phyloP scores from a whole-genome alignment of 2,888 invertebrate species.

The Drosophila acutilabella region DNA sequence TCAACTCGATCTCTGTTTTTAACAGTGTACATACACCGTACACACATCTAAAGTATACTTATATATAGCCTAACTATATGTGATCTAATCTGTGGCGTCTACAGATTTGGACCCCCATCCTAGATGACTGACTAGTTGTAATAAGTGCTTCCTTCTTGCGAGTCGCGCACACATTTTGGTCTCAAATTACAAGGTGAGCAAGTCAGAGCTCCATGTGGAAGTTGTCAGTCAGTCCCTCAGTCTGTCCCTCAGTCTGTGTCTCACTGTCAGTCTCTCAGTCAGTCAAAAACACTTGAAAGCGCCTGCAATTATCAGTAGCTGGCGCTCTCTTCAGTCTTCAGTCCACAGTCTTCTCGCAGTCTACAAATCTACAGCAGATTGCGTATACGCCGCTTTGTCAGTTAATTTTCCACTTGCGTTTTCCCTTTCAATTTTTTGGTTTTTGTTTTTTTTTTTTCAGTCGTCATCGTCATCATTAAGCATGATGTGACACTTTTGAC shows the following conservation, averaged over 20 bases:
- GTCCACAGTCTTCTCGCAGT: constrained; percentile 1
- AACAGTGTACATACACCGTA: constrained; percentile 7
- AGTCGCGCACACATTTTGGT: constrained; percentile 59
- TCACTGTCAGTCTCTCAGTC: constrained; percentile 22
- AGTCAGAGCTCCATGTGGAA: constrained; percentile 64
- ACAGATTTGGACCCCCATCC: not conserved
- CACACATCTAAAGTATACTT: no score
- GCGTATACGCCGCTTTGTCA: constrained; percentile 72
- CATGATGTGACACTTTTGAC: constrained; percentile 83
- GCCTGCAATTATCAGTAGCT: constrained; percentile 75
- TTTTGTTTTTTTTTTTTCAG: constrained; percentile 36
- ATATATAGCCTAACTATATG: constrained; percentile 22
- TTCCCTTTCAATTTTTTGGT: constrained; percentile 36
- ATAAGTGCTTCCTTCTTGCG: constrained; percentile 82
- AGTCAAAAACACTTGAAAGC: constrained; percentile 63
- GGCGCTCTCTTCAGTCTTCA: constrained; percentile 33
- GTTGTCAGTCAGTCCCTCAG: constrained; percentile 62
- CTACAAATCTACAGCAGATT: constrained; percentile 42
- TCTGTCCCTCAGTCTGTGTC: constrained; percentile 18
- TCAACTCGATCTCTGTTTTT: no score
- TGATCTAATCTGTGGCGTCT: constrained; percentile 68
- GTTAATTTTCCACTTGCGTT: constrained; percentile 67
- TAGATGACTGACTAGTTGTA: constrained; percentile 69
- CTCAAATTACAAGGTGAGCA: constrained; percentile 84
- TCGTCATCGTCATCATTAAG: constrained; percentile 80